These are phyloP conservation scores for Psococerastis gibbosa DNA, from an alignment of 2,888 invertebrate genomes.

Conservation along the genomic window DNA sequence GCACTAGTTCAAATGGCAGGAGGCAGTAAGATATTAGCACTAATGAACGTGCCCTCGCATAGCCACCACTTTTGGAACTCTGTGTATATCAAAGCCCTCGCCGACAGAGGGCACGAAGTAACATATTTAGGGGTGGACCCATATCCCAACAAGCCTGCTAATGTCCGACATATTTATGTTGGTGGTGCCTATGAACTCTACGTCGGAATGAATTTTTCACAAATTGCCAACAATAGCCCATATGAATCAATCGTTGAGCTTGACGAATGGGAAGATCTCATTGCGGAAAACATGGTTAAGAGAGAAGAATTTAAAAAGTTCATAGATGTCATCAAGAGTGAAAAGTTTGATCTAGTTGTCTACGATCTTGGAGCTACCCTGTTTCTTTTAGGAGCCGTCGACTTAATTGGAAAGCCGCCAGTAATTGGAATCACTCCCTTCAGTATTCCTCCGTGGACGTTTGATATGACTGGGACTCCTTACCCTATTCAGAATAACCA, in stretches of 20 bases:
- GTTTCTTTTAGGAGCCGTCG: conserved; percentile 12
- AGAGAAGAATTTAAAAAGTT: neutral
- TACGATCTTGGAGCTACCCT: neutral
- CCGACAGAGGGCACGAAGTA: neutral
- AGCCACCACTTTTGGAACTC: conserved; percentile 6
- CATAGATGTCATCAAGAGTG: neutral
- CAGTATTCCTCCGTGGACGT: conserved; percentile 12
- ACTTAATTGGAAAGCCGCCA: conserved; percentile 12
- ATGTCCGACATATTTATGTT: neutral
- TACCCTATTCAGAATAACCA: conserved; percentile 9
- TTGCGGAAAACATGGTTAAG: neutral
- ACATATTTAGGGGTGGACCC: neutral
- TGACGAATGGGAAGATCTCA: neutral
- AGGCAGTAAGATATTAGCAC: neutral
- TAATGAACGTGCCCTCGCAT: conserved; percentile 3
- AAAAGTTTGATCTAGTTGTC: conserved; percentile 8
- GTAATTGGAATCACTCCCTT: conserved; percentile 14
- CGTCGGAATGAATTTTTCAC: neutral
- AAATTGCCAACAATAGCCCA: neutral
- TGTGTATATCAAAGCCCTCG: conserved; percentile 1
- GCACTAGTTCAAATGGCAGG: neutral
- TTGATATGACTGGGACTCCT: conserved; percentile 12
- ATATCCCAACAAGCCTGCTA: neutral
- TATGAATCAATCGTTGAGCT: neutral
- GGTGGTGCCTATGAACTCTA: neutral